Base-by-base conservation (phyloP, 2,113 vertebrate species). In the Mesocricetus auratus region DNA sequence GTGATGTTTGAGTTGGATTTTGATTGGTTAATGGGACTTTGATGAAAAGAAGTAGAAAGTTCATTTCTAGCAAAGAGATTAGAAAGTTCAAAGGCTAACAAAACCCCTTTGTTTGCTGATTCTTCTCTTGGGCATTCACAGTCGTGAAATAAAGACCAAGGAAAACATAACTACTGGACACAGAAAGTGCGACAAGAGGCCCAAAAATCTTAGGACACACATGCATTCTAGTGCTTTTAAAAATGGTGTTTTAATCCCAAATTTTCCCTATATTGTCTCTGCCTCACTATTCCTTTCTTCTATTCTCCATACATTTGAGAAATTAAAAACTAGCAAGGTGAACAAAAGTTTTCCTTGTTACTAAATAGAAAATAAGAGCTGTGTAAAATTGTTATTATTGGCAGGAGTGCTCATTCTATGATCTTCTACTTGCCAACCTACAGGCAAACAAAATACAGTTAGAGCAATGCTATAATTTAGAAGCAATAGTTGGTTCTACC, bases 1-100 rank as follows among this genome's bases (percentile, higher is more conserved):
- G 21, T 86, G 29, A 87, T 24, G 85, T 89, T 89, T 88, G 36
- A 89, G 36, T 78, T 94, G 85, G 29, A 89, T 96, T 97, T 94
- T 87, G 83, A 39, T 93, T n/a, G 11, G 83, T 87, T 60, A 97
- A 71, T 93, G 73, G 5, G 24, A 94, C 11, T 92, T 94, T 17
- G 9, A 73, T 92, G 42, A 95, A 87, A 22, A 90, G 77, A 90
- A 88, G 9, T 93, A 91, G 73, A 86, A 89, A 71, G 39, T 75
- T 9, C 9, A 66, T 91, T 96, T 97, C 81, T 96, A 77, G 90
- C 71, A 91, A 96, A 96, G 10, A 24, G 29, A 90, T 66, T 31
- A 87, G 12, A 31, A 81, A 93, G 13, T 79, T 26, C 31, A 90
- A 89, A 87, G 29, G 29, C 36, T 91, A 95, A 91, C 33, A 39